A percentile compares a stretch with the other conserved stretches of the same genome.
Evolutionary conservation across 1,140 invertebrate species (phyloP).

Genomic region (Vollenhovia emeryi): DNA sequence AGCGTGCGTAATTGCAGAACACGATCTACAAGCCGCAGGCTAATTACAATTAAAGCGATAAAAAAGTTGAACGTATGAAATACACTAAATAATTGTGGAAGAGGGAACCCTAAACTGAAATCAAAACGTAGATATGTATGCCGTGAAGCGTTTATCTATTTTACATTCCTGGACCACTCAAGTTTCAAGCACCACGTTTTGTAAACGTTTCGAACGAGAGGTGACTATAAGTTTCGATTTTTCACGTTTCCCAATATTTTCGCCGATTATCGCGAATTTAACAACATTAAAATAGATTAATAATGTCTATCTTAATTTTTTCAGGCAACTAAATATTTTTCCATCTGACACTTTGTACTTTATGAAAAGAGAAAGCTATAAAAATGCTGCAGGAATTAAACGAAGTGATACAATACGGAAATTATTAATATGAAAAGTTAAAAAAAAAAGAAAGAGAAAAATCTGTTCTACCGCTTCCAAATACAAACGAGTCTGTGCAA

Average conservation of each 20-base stretch:
- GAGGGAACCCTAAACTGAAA: not conserved
- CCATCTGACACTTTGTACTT: not conserved
- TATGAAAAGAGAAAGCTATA: constrained; percentile 1
- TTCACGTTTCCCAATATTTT: not conserved
- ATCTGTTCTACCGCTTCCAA: not conserved
- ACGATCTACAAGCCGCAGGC: not conserved
- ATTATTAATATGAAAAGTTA: not conserved
- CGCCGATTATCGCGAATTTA: not conserved
- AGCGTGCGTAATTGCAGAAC: not conserved
- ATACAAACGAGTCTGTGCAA: not conserved
- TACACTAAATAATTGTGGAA: not conserved
- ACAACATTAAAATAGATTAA: constrained; percentile 3
- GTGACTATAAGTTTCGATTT: not conserved
- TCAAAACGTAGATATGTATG: constrained; percentile 21
- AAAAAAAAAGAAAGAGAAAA: not conserved
- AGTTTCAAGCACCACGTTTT: not conserved
- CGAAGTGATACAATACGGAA: not conserved
- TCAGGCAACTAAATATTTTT: not conserved
- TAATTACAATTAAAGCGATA: not conserved
- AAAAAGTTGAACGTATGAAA: constrained; percentile 12
- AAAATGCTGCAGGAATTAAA: not conserved
- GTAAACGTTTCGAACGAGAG: not conserved
- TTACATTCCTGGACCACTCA: not conserved
- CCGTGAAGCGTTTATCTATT: not conserved
- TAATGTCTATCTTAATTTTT: not conserved